These are phyloP conservation scores for Sarcophaga subvicina DNA, from an alignment of 2,888 invertebrate species.

Conservation along the genomic window DNA sequence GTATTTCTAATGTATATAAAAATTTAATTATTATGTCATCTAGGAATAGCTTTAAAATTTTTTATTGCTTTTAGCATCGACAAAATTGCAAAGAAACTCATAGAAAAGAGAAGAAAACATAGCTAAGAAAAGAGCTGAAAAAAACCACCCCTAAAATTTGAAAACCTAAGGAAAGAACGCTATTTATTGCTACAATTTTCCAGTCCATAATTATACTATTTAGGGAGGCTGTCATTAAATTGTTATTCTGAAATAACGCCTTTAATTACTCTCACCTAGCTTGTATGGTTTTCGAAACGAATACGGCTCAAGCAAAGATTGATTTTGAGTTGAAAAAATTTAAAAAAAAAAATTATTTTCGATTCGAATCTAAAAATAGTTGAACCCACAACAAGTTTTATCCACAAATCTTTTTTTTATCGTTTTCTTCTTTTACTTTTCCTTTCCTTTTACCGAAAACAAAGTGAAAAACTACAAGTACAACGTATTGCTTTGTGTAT, in stretches of 20 bases:
- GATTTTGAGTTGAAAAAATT: no score
- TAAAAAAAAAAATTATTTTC: not conserved
- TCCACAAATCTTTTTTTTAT: slow-evolving; percentile 14
- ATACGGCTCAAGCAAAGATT: no score
- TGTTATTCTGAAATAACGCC: no score
- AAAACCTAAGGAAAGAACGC: not conserved
- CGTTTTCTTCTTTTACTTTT: not conserved
- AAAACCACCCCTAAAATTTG: slow-evolving; percentile 31
- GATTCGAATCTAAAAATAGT: slow-evolving; percentile 23
- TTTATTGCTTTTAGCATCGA: not conserved
- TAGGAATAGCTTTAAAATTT: no score
- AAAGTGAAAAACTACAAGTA: not conserved
- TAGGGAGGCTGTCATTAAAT: no score
- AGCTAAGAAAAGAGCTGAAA: not conserved
- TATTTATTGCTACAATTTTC: no score
- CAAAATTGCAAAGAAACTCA: not conserved
- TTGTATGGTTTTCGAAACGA: no score
- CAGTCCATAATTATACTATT: no score
- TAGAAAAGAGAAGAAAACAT: no score
- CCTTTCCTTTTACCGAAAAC: not conserved
- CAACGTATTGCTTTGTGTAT: not conserved
- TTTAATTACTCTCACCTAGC: no score
- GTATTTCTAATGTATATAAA: no score
- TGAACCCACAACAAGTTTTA: slow-evolving; percentile 37
- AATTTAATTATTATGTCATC: no score